Base-by-base conservation (phyloP, 2,888 invertebrate species). In the Drosophila neotestacea region DNA sequence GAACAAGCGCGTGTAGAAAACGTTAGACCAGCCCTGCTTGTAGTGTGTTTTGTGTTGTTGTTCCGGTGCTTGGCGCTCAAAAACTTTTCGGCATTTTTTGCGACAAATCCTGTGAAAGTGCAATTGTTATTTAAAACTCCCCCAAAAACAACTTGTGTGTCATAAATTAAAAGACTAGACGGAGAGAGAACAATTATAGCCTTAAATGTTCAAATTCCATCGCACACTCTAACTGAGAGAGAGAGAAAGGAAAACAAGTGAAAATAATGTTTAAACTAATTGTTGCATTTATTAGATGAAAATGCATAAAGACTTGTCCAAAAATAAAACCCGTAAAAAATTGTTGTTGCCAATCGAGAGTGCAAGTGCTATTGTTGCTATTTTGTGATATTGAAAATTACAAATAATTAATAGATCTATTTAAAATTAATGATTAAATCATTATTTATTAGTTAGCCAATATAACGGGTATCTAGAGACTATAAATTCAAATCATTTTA, bases 251-350 rank as follows among this genome's bases (percentile, higher is more conserved):
- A 22, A 22, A 9, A 6, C 16, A 69, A 61, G 56, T 61, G 22
- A 30, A 64, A 7, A 73, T 64, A 71, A 88, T 88, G 81, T 72
- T 63, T 56, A 72, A 78, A 63, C 63, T 62, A 81, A 76, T 84
- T 59, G 75, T 76, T 67, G 79, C 75, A 79, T 79, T 73, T 65
- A 79, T 54, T 67, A 88, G 77, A 88, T 91, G 89, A 92, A 90
- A 90, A 91, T 92, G 92, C 90, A 91, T 84, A 91, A 91, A 86
- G 90, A 89, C 79, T 81, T 92, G 75, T 85, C 89, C 77, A 91
- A 92, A 77, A 91, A 91, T 87, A 91, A 91, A 83, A 89, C 91
- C 68, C 89, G 91, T 84, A 91, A 91, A 89, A 89, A 90, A 90
- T 81, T 77, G 48, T 76, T 75, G 46, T 58, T 73, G 58, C 68